phyloP scores from a whole-genome alignment of 1,140 invertebrate species.

The Leucophenga varia region DNA sequence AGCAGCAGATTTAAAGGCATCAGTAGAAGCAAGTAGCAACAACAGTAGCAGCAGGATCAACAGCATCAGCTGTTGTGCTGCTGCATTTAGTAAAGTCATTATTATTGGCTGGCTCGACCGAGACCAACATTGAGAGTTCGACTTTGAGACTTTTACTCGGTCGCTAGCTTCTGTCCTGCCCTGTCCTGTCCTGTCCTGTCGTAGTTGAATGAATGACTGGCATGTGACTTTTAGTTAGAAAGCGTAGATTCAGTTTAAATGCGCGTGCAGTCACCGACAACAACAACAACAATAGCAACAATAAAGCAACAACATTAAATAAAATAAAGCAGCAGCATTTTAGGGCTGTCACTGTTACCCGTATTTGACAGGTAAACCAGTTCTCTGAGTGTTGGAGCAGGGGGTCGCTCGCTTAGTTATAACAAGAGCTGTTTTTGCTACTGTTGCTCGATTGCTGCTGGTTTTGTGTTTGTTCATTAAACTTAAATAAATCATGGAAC shows the following conservation, averaged over 20 bases:
- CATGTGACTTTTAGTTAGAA: constrained; percentile 10
- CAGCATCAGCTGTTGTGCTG: too few relatives aligned
- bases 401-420: too few relatives aligned
- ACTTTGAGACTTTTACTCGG: constrained; percentile 9
- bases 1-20: constrained; percentile 27
- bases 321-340: constrained; percentile 1
- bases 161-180: too few relatives aligned
- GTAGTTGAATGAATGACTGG: too few relatives aligned
- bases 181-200: too few relatives aligned
- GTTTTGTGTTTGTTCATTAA: constrained; percentile 30
- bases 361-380: too few relatives aligned
- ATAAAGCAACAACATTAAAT: neutral
- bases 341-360: too few relatives aligned
- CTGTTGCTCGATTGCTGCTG: too few relatives aligned
- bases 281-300: constrained; percentile 3
- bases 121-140: neutral
- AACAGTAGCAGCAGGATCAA: neutral
- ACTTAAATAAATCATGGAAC: constrained; percentile 25
- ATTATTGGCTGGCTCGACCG: neutral
- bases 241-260: too few relatives aligned
- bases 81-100: neutral
- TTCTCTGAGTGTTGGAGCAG: too few relatives aligned
- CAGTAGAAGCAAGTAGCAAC: neutral
- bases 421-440: neutral
- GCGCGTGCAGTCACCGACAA: constrained; percentile 17